phyloP scores from a whole-genome alignment of 30 jellyfish, hydroid and myxozoan genomes.

The Turritopsis dohrnii region DNA sequence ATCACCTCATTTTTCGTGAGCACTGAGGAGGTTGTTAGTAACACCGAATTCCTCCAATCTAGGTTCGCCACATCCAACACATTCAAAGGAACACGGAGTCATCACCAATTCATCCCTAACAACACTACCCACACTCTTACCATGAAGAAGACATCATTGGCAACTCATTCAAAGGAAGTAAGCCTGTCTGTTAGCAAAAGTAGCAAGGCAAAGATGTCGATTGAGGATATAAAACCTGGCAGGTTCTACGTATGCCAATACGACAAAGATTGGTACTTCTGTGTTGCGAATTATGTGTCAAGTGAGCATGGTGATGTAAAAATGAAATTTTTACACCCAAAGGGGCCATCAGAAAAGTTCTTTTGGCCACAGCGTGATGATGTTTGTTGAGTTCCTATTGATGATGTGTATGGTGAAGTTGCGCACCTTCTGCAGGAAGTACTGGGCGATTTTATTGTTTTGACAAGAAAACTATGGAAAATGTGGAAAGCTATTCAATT shows the following conservation, averaged over 20 bases:
- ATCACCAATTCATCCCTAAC: not conserved
- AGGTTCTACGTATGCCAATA: too few species aligned
- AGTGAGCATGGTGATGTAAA: slow-evolving; percentile 18
- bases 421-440: too few species aligned
- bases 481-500: too few species aligned
- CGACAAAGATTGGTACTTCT: slow-evolving; percentile 30
- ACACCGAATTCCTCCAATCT: not conserved
- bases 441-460: too few species aligned
- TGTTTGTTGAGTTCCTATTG: slow-evolving; percentile 28
- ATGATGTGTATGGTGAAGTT: too few species aligned
- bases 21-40: not conserved
- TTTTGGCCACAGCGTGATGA: slow-evolving; percentile 49
- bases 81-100: not conserved
- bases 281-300: slow-evolving; percentile 18
- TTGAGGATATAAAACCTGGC: slow-evolving; percentile 24
- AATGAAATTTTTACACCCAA: slow-evolving; percentile 51
- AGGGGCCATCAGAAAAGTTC: slow-evolving; percentile 34
- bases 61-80: not conserved
- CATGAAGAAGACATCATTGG: too few species aligned
- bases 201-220: not conserved
- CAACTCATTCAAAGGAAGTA: too few species aligned
- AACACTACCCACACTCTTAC: too few species aligned
- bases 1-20: not conserved
- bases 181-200: not conserved
- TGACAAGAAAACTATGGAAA: too few species aligned